phyloP scores from a whole-genome alignment of 1,140 invertebrate genomes.

The Hylaeus volcanicus region DNA sequence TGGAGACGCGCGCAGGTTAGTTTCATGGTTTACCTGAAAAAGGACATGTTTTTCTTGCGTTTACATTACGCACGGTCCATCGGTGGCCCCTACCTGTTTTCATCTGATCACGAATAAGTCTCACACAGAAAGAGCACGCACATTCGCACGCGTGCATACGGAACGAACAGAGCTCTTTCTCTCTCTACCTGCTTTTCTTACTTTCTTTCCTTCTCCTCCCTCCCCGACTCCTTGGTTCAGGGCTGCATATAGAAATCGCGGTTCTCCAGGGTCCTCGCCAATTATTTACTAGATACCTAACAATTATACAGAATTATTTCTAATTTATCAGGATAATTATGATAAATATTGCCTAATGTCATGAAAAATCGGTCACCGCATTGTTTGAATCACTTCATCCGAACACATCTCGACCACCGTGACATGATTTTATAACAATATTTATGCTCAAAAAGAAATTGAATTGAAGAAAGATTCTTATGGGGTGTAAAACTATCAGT shows the following conservation, averaged over 20 bases:
- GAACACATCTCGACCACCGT: too few species aligned
- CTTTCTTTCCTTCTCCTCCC: conserved; percentile 49
- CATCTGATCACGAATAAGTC: conserved; percentile 48
- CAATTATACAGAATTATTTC: background rate
- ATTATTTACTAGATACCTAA: background rate
- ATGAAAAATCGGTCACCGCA: too few species aligned
- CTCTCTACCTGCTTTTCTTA: conserved; percentile 51
- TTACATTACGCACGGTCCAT: conserved; percentile 48
- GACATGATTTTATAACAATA: too few species aligned
- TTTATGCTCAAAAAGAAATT: too few species aligned
- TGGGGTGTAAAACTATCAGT: too few species aligned
- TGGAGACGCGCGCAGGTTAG: conserved; percentile 9
- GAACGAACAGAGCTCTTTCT: conserved; percentile 36
- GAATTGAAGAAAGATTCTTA: too few species aligned
- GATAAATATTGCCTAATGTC: too few species aligned
- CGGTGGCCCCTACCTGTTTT: too few species aligned
- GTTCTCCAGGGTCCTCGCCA: background rate
- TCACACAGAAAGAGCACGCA: conserved; percentile 26
- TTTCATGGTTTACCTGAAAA: conserved; percentile 46
- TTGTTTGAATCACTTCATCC: too few species aligned
- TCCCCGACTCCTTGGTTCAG: conserved; percentile 45
- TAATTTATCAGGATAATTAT: background rate
- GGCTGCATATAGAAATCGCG: conserved; percentile 38
- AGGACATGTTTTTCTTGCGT: conserved; percentile 26
- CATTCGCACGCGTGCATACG: conserved; percentile 10